Conservation (phyloP, 2,888 invertebrate species). For the Coleophora flavipennella region DNA sequence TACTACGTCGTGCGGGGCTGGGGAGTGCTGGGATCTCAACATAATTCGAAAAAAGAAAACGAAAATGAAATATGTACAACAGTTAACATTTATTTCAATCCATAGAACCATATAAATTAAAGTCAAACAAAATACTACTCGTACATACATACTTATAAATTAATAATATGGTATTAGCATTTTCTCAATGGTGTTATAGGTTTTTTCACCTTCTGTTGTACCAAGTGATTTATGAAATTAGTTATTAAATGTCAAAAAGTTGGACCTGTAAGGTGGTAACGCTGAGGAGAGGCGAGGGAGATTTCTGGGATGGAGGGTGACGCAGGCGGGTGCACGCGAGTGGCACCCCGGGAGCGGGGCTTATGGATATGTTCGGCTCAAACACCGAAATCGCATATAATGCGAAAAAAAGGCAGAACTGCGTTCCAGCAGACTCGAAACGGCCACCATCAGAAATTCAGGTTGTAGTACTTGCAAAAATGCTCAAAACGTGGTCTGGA, state of each 20-base stretch:
- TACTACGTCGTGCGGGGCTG: too few relatives aligned
- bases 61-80: constrained; percentile 53
- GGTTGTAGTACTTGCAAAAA: too few relatives aligned
- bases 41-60: constrained; percentile 31
- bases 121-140: constrained; percentile 62
- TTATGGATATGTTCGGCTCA: not conserved
- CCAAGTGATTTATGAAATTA: too few relatives aligned
- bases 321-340: constrained; percentile 1
- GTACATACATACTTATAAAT: constrained; percentile 40
- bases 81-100: constrained; percentile 70
- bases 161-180: constrained; percentile 60
- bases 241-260: constrained; percentile 8
- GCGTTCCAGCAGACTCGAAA: too few relatives aligned
- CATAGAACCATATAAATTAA: constrained; percentile 69
- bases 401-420: too few relatives aligned
- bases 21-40: too few relatives aligned
- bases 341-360: constrained; percentile 3
- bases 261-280: constrained; percentile 7
- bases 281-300: constrained; percentile 10
- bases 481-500: too few relatives aligned
- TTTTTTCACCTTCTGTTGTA: not conserved
- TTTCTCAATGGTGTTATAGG: constrained; percentile 16
- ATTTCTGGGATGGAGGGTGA: not conserved
- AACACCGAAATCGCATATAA: too few relatives aligned
- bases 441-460: too few relatives aligned